Evolutionary conservation across 2,888 invertebrate species (phyloP), one percentile per base, ranked within the genome.

Genomic region (Tridacna gigas): DNA sequence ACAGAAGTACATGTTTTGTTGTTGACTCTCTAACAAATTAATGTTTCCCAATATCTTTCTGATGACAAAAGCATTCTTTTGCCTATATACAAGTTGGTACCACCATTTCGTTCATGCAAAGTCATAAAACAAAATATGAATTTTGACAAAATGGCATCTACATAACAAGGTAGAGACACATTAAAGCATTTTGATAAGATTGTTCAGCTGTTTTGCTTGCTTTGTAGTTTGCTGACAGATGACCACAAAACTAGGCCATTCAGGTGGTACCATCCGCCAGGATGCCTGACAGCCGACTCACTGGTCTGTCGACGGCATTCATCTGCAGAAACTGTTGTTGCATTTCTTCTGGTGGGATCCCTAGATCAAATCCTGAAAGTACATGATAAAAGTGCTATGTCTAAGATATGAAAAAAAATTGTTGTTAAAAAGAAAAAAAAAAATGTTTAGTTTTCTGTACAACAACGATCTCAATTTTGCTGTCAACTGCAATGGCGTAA

Each of bases 281-380:
- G 12, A 92, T 90, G 18, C 91, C 90, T 4, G 92, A 91, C 51
- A 91, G 88, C 20, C 91, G 88, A 80, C 92, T 91, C 86, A 89
- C 91, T 28, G 90, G 91, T 61, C 92, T 79, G 79, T 92, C 92
- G 15, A 93, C 90, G 25, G 91, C 92, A 69, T 86, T 91, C 80
- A 92, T 88, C 86, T 91, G 92, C 25, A 93, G 89, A 74, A 90
- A 92, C 82, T 92, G 92, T 74, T 90, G 91, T 88, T 88, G 79
- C 63, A 86, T 89, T n/a, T 86, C 83, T 7, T 85, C 88, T 18
- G 80, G 77, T 25, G 86, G 73, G 73, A 88, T 81, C 20, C 86
- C 86, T 48, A 84, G 80, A 48, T 82, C 76, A 74, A 80, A 86
- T 13, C 82, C 88, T 88, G 80, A 51, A 81, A 65, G 25, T 65